phyloP scores from a whole-genome alignment of 2,797 vertebrate genomes.

The Megaceryle alcyon region DNA sequence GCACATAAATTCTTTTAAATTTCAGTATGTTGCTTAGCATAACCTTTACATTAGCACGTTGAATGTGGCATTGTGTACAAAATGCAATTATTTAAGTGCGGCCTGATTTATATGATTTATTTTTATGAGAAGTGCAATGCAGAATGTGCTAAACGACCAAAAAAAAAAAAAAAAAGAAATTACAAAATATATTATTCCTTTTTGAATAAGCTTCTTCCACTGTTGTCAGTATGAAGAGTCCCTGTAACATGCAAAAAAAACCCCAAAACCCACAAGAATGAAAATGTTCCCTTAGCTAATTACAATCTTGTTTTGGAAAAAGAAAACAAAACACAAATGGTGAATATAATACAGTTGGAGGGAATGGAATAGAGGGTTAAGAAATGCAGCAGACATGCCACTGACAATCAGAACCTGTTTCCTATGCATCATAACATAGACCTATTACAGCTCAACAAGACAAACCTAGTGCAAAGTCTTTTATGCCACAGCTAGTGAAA shows the following conservation, averaged over 20 bases:
- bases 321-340: neutral
- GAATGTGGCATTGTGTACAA: neutral
- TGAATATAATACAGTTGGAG: neutral
- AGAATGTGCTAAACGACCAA: neutral
- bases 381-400: neutral
- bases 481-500: conserved; percentile 20
- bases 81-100: neutral
- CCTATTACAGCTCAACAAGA: conserved; percentile 43
- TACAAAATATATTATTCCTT: neutral
- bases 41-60: neutral
- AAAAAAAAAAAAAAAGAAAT: neutral
- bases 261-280: neutral
- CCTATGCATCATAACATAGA: conserved; percentile 36
- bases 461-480: conserved; percentile 39
- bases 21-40: neutral
- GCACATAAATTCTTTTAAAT: neutral
- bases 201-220: neutral
- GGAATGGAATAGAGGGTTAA: conserved; percentile 18
- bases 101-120: neutral
- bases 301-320: neutral
- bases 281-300: neutral
- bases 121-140: neutral
- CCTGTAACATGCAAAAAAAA: neutral
- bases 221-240: neutral
- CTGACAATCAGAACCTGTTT: conserved; percentile 51